Percentiles rank a stretch among this genome's conserved stretches.
Conservation (phyloP, 1,140 invertebrate genomes). For the Pseudomyrmex sp. region DNA sequence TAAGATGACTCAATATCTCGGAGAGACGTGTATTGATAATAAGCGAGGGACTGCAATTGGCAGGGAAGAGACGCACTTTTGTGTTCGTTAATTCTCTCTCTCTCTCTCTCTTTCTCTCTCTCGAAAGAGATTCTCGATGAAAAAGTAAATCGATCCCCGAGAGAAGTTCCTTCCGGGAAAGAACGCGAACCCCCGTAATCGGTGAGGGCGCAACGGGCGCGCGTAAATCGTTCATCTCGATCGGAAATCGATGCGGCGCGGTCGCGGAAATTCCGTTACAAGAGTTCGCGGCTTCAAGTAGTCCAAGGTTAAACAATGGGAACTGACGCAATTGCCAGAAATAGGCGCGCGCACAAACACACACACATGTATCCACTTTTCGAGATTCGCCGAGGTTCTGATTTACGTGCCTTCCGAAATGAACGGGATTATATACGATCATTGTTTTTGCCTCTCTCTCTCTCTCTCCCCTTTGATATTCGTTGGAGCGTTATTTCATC, state of each 20-base stretch:
- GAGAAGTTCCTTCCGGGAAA: not conserved
- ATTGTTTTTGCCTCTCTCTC: not conserved
- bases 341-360: not conserved
- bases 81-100: not conserved
- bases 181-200: conserved; percentile 36
- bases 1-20: too few species aligned
- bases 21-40: not conserved
- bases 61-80: not conserved
- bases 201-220: conserved; percentile 7
- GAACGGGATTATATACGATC: conserved; percentile 18
- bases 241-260: conserved; percentile 48
- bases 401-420: conserved; percentile 30
- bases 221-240: conserved; percentile 54
- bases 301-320: conserved; percentile 53
- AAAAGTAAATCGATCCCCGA: conserved; percentile 48
- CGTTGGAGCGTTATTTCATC: conserved; percentile 37
- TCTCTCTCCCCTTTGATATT: not conserved
- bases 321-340: not conserved
- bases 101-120: not conserved
- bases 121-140: conserved; percentile 19
- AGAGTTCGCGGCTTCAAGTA: conserved; percentile 35
- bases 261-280: conserved; percentile 50
- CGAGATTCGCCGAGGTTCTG: conserved; percentile 9
- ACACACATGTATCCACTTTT: not conserved
- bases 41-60: not conserved